Base-by-base conservation (phyloP, 2,113 vertebrate genomes). In the Lethenteron camtschaticum region DNA sequence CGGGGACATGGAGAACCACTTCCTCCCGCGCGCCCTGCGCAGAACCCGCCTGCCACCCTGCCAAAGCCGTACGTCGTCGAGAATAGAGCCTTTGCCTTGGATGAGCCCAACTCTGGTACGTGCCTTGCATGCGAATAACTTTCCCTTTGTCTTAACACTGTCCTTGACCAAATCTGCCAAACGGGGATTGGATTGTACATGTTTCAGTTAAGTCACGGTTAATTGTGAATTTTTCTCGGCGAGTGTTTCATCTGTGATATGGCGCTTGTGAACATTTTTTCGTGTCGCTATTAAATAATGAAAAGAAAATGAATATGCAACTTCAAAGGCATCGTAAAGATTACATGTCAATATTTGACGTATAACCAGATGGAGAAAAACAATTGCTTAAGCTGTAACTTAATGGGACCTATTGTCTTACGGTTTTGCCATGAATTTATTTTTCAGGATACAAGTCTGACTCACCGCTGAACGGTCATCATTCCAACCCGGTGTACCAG, bases 1-100 rank as follows among this genome's bases (percentile, higher is more conserved):
- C 20, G 73, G 69, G 13, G 82, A 84, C 70, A 82, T 81, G 13
- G 79, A 79, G 4, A 68, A 77, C 3, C 80, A 83, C 68, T 78
- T 78, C 1, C n/a, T n/a, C 3, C 63, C 3, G 11, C n/a, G 11
- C n/a, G n/a, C 63, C 10, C 9, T 11, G 14, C 16, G 69, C n/a
- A 69, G 55, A 55, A 18, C 14, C n/a, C 69, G 10, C 71, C 41
- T 20, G 6, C 1, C 56, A 20, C 13, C 66, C 2, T 3, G 55
- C 4, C 9, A 1, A 3, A 2, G 12, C 10, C 16, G 10, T 41
- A 57, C 6, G 57, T 56, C 9, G 57, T 72, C 9, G 71, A 72
- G 16, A 72, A 72, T 41, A 56, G 69, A 2, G 24, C 55, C 5
- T 72, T 72, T 68, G 9, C 16, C 10, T 12, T 58, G 14, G 71